Evolutionary conservation across 2,797 vertebrate genomes (phyloP), one percentile per base, ranked within the genome.

Genomic region (Takifugu ocellatus): DNA sequence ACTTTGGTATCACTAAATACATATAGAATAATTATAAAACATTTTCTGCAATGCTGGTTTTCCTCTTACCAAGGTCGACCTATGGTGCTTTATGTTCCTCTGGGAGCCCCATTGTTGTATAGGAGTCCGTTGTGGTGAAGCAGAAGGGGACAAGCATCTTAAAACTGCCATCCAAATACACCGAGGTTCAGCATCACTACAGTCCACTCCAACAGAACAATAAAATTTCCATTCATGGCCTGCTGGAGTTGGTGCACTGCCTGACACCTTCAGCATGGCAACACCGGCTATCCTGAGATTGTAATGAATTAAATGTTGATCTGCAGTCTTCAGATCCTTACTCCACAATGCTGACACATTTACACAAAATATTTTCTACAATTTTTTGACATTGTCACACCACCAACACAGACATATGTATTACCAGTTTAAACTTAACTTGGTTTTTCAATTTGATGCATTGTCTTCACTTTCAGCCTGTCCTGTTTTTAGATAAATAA

Each of bases 161-260:
- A 94, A 86, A 63, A 83, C 93, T 0, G 92, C 94, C 72, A 98
- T 76, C 96, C 94, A 97, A 77, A 98, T 92, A 73, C 95, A 97
- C 73, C 93, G 92, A 11, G 96, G 95, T 80, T 96, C 94, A 0
- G 93, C 92, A 14, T 89, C 85, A 31, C 94, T 94, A 78, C 95
- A 98, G 82, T 97, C 96, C 86, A 97, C 94, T 5, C 96, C 95
- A 2, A 98, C 92, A 2, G 94, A 92, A 5, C 90, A 90, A 71
- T 93, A 93, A 66, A 93, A 93, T 15, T 75, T 73, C 94, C 96
- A 95, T 72, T 89, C 84, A 1, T 86, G 84, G 70, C 83, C 92
- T 26, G 71, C 66, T 6, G 88, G 88, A 63, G 89, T 87, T 42
- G 87, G 88, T 51, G 85, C 80, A 1, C 65, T 46, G 21, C 64